phyloP scores from a whole-genome alignment of 2,888 invertebrate genomes.

The Ennomos quercinarius region DNA sequence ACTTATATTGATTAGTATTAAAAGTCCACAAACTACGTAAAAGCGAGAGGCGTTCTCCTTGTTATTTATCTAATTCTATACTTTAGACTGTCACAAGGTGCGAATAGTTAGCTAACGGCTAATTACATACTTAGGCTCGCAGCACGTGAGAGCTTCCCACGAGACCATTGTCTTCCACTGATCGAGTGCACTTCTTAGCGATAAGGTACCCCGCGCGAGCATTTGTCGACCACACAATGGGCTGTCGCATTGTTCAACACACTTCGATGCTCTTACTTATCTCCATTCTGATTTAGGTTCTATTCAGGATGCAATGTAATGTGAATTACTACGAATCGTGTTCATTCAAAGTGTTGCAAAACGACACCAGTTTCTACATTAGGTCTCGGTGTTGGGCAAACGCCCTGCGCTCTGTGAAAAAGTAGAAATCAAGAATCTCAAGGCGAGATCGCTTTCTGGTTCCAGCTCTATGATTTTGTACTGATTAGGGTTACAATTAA shows the following conservation, averaged over 20 bases:
- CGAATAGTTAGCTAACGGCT: slow-evolving; percentile 70
- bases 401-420: slow-evolving; percentile 64
- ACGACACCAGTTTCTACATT: slow-evolving; percentile 51
- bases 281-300: slow-evolving; percentile 49
- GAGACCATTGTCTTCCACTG: slow-evolving; percentile 56
- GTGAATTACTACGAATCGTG: slow-evolving; percentile 47
- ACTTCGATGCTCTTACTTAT: slow-evolving; percentile 50
- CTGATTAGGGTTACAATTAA: slow-evolving; percentile 68
- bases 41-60: slow-evolving; percentile 1
- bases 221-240: slow-evolving; percentile 56
- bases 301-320: slow-evolving; percentile 54
- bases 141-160: slow-evolving; percentile 78
- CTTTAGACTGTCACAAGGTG: slow-evolving; percentile 44
- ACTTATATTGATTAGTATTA: too few species aligned
- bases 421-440: slow-evolving; percentile 72
- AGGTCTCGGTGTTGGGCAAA: slow-evolving; percentile 58
- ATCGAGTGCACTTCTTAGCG: slow-evolving; percentile 69
- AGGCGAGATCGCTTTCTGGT: slow-evolving; percentile 67
- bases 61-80: slow-evolving; percentile 24
- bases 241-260: slow-evolving; percentile 56
- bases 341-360: slow-evolving; percentile 41
- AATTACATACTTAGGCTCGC: slow-evolving; percentile 55
- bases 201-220: slow-evolving; percentile 57
- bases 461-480: slow-evolving; percentile 64
- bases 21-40: slow-evolving; percentile 13